Evolutionary conservation across 1,140 invertebrate species (phyloP), one percentile per base, ranked within the genome.

Genomic region (Mamestra configurata): DNA sequence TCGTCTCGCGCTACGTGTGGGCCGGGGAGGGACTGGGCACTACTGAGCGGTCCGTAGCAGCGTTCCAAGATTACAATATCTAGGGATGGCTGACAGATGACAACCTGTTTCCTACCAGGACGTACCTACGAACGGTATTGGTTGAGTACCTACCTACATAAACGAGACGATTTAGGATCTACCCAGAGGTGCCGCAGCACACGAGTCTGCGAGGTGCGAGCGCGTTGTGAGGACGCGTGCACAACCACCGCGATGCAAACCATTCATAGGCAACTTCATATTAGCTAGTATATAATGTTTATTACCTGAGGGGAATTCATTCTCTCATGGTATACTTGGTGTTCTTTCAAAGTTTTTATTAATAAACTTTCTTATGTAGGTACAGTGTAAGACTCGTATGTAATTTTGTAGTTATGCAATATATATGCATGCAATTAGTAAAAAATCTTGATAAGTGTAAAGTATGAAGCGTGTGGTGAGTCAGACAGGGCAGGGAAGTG

Each of bases 401-500:
- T 40, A 66, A 13, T 46, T 61, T 22, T 61, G 72, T 20, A 64
- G n/a, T 31, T 31, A n/a, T n/a, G n/a, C n/a, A 55, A 35, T 64
- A 57, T 43, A 64, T 57, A 71, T 79, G 49, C 72, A 81, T 77
- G 79, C 53, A 24, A 49, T 79, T 77, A 80, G 72, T 70, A 57
- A 61, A 40, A 73, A 51, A 66, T 83, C 64, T 55, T 40, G 55
- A 64, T 57, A 57, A 79, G 46, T 79, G 80, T 57, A 77, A 20
- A 57, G 22, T 11, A 31, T 82, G 82, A 86, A 77, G 84, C 83
- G 80, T 72, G 81, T 22, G 75, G 80, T 80, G 80, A 80, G 79
- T 82, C 75, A 76, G 49, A 86, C 77, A 83, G 84, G 76, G 81
- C 70, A 72, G 84, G 87, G 86, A 49, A 87, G 81, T 86, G 91